Percentiles rank a stretch among this genome's conserved stretches.
Conservation (phyloP, 2,797 vertebrate species). For the Pseudochaenichthys georgianus region DNA sequence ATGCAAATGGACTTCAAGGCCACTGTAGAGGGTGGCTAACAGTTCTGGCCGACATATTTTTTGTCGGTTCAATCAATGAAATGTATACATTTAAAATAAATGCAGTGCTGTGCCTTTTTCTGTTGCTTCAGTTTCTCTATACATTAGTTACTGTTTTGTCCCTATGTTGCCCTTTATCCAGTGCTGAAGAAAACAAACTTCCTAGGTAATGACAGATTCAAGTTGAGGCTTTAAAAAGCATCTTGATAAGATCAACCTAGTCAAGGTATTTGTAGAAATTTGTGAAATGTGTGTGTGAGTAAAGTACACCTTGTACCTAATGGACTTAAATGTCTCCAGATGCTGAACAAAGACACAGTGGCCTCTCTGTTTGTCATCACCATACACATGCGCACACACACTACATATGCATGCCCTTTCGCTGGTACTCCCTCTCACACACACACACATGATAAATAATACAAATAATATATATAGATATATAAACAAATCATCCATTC, state of each 20-base stretch:
- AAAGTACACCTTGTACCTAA: slow-evolving; percentile 48
- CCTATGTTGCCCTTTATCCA: not conserved
- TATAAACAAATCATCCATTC: slow-evolving; percentile 26
- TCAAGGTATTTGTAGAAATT: slow-evolving; percentile 18
- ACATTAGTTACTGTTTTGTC: not conserved
- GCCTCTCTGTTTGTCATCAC: slow-evolving; percentile 58
- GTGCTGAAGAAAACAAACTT: slow-evolving; percentile 4
- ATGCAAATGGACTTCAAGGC: too few species aligned
- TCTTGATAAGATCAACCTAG: slow-evolving; percentile 17
- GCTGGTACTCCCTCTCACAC: not conserved
- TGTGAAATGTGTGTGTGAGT: slow-evolving; percentile 30
- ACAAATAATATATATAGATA: not conserved
- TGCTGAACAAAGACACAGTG: slow-evolving; percentile 56
- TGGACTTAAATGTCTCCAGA: slow-evolving; percentile 61
- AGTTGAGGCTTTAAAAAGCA: slow-evolving; percentile 1
- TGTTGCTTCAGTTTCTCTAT: not conserved
- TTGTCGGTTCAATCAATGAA: not conserved
- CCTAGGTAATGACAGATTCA: slow-evolving; percentile 2
- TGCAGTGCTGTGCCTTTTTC: not conserved
- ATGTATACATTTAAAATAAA: not conserved
- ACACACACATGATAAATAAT: slow-evolving; percentile 4
- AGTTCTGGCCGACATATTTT: too few species aligned
- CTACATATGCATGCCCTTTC: not conserved
- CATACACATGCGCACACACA: not conserved
- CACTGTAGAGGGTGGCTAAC: too few species aligned